These are phyloP conservation scores for Onychomys torridus DNA, from an alignment of 2,797 vertebrate species.

Conservation along the genomic window DNA sequence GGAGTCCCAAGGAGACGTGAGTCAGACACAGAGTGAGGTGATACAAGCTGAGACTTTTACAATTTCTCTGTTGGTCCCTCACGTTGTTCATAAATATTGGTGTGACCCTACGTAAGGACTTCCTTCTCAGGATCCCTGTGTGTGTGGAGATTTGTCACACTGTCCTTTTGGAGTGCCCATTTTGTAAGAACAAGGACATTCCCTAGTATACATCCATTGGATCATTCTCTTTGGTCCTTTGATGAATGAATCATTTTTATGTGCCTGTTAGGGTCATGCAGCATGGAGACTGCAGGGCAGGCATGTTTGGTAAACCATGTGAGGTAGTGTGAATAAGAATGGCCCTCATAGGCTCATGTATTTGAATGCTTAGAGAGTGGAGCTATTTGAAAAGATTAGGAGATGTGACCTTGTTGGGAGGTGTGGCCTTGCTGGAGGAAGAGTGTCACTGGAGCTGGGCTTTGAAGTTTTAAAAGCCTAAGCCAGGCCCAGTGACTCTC, in stretches of 20 bases:
- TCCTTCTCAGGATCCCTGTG: neutral
- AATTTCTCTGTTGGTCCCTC: neutral
- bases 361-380: neutral
- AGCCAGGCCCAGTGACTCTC: neutral
- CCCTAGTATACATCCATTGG: fast-evolving
- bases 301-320: neutral
- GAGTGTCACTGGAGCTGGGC: neutral
- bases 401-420: neutral
- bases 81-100: fast-evolving
- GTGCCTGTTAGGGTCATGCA: too few species aligned
- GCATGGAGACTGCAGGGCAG: too few species aligned
- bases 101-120: neutral
- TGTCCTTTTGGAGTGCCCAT: neutral
- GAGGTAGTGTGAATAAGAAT: neutral
- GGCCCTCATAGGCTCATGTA: neutral
- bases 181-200: neutral
- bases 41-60: neutral
- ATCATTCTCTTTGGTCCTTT: too few species aligned
- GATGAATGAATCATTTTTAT: neutral
- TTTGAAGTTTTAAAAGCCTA: neutral
- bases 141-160: fast-evolving
- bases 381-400: neutral
- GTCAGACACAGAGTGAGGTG: fast-evolving
- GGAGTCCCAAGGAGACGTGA: neutral
- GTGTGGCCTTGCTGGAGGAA: neutral